Evolutionary conservation across 2,888 invertebrate species (phyloP).

Genomic region (Coelinius sp.): DNA sequence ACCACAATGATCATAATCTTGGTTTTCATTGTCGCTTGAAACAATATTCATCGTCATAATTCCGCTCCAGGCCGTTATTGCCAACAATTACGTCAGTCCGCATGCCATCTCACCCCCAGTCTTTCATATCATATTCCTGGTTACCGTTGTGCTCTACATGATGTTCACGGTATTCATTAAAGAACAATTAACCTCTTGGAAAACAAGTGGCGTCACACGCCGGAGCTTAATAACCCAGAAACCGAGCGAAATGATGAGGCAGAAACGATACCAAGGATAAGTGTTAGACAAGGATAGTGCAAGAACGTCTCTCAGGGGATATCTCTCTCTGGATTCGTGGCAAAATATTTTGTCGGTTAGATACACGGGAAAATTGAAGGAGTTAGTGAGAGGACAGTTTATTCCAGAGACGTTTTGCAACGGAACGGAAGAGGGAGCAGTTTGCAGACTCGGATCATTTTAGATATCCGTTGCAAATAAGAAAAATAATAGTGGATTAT

Average conservation of each 20-base stretch:
- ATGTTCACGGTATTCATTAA: slow-evolving; percentile 37
- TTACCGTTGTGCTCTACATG: slow-evolving; percentile 24
- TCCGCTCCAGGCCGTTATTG: background rate
- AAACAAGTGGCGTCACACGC: slow-evolving; percentile 18
- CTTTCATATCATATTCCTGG: slow-evolving; percentile 26
- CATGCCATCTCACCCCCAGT: background rate
- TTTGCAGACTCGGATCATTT: background rate
- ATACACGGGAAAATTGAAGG: background rate
- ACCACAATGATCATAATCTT: background rate
- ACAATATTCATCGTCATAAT: slow-evolving; percentile 14
- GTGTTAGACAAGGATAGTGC: background rate
- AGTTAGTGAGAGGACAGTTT: background rate
- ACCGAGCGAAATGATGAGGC: slow-evolving; percentile 2
- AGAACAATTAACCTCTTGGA: slow-evolving; percentile 38
- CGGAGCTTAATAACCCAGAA: slow-evolving; percentile 27
- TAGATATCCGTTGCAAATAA: slow-evolving; percentile 2
- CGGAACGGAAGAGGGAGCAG: background rate
- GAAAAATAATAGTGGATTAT: slow-evolving; percentile 16
- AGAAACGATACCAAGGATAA: background rate
- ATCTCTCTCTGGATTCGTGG: slow-evolving; percentile 19
- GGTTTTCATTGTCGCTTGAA: slow-evolving; percentile 8
- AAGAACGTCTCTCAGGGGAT: slow-evolving; percentile 16
- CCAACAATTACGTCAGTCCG: background rate
- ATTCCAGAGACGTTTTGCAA: slow-evolving; percentile 23
- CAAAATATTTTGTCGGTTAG: slow-evolving; percentile 17